These are phyloP conservation scores for Drosophila ezoana DNA, from an alignment of 2,888 invertebrate species.

Conservation along the genomic window DNA sequence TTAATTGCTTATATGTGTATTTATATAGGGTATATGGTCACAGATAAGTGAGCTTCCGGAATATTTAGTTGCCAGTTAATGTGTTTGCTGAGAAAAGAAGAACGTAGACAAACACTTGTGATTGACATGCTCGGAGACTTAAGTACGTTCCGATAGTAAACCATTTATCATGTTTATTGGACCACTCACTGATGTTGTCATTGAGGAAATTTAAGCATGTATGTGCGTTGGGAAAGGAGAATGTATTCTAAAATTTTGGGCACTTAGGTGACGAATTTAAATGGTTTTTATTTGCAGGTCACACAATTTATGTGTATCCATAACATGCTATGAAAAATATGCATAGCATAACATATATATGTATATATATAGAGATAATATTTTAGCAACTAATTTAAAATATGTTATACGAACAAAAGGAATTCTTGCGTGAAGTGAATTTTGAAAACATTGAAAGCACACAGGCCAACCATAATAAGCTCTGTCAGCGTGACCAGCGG, in stretches of 20 bases:
- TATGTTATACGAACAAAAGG: constrained; percentile 67
- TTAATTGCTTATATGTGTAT: background rate
- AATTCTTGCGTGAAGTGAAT: constrained; percentile 71
- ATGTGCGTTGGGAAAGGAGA: background rate
- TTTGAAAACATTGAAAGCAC: constrained; percentile 56
- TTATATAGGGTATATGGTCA: constrained; percentile 3
- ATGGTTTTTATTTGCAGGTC: background rate
- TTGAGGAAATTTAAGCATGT: constrained; percentile 49
- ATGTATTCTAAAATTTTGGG: background rate
- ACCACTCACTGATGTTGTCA: constrained; percentile 34
- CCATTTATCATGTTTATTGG: constrained; percentile 40
- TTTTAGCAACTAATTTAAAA: constrained; percentile 63
- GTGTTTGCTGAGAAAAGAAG: constrained; percentile 39
- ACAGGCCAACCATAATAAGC: constrained; percentile 62
- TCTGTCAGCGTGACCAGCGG: constrained; percentile 69
- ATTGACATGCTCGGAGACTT: constrained; percentile 2
- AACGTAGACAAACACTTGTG: constrained; percentile 34
- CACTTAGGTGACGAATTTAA: background rate
- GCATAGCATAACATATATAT: constrained; percentile 2
- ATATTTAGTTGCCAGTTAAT: constrained; percentile 45
- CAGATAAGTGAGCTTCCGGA: constrained; percentile 30
- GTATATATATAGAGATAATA: constrained; percentile 13
- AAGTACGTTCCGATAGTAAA: constrained; percentile 8
- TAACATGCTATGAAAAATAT: background rate
- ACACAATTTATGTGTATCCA: constrained; percentile 1